A percentile compares a stretch with the other conserved stretches of the same genome.
phyloP scores from a whole-genome alignment of 2,888 invertebrate genomes.

The Oscheius onirici region DNA sequence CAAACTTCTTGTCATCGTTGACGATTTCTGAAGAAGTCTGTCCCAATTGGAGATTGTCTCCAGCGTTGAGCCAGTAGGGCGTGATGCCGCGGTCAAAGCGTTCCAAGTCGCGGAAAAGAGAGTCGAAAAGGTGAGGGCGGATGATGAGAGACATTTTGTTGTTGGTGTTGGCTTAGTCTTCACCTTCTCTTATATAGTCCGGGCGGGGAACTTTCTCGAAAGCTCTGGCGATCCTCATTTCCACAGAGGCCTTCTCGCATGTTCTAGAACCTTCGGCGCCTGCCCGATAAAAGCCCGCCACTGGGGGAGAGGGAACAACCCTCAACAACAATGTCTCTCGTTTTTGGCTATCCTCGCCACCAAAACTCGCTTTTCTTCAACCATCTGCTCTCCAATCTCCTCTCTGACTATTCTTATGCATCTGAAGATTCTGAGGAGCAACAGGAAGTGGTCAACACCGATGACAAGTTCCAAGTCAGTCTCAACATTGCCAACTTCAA shows the following conservation, averaged over 20 bases:
- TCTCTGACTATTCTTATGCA: background rate
- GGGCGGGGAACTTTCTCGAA: background rate
- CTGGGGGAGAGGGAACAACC: background rate
- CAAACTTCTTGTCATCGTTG: constrained; percentile 41
- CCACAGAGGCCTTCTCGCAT: background rate
- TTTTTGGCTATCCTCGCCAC: constrained; percentile 8
- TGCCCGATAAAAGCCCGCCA: constrained; percentile 11
- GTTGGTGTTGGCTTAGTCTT: background rate
- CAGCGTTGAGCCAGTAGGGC: constrained; percentile 18
- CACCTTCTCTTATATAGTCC: background rate
- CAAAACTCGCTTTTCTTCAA: background rate
- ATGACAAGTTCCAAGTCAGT: constrained; percentile 39
- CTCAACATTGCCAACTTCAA: constrained; percentile 42
- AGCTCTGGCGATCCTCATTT: background rate
- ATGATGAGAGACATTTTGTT: constrained; percentile 10
- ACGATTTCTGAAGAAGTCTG: constrained; percentile 28
- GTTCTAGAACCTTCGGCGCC: constrained; percentile 8
- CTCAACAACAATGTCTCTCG: background rate
- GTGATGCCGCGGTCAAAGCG: constrained; percentile 2
- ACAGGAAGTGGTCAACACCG: constrained; percentile 35
- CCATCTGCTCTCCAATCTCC: background rate
- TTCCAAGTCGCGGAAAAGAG: constrained; percentile 4
- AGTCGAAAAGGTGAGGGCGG: background rate
- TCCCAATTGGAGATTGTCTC: constrained; percentile 8
- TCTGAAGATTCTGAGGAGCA: background rate